Evolutionary conservation across 2,113 vertebrate genomes (phyloP), one percentile per base, ranked within the genome.

Genomic region (Rhea pennata): DNA sequence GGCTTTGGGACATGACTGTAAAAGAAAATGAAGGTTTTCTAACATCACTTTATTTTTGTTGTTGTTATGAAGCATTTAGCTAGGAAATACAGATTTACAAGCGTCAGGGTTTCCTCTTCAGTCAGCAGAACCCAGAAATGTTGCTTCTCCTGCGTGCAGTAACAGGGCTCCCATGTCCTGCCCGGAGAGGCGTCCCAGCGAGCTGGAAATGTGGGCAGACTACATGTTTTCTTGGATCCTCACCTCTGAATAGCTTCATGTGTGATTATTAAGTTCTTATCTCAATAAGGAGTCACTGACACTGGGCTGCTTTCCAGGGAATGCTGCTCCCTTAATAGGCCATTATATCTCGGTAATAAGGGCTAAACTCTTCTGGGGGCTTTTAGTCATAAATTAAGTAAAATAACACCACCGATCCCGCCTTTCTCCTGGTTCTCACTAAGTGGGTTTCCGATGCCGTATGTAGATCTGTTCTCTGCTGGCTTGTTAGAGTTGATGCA

Each of bases 201-300:
- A 81, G 77, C 77, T 72, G 90, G 4, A 2, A 0, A 72, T 20
- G 5, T 20, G 81, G 77, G 70, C 74, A 75, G 92, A 56, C 85
- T 74, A 56, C 5, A 17, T 58, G 88, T 73, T 95, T 86, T 96
- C 92, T 88, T 71, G 88, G 66, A 44, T 96, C 96, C 81, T 96
- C 94, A 53, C 92, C 91, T 84, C 91, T 17, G 2, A 26, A 33
- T 33, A 15, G 64, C 64, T 56, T 54, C 12, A 89, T n/a, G 92
- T 93, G 95, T 95, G 96, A 96, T 96, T 94, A 96, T 96, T 95
- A 96, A 96, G 94, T 89, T 88, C 92, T 96, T 96, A 96, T 96
- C 96, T 58, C 94, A 94, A 77, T 85, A 95, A 95, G 95, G 92
- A 95, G 92, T 96, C 96, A 87, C 94, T 95, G 96, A 94, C 96